Conservation (phyloP, 92 coral and sea anemone species). For the Zoanthus sociatus region DNA sequence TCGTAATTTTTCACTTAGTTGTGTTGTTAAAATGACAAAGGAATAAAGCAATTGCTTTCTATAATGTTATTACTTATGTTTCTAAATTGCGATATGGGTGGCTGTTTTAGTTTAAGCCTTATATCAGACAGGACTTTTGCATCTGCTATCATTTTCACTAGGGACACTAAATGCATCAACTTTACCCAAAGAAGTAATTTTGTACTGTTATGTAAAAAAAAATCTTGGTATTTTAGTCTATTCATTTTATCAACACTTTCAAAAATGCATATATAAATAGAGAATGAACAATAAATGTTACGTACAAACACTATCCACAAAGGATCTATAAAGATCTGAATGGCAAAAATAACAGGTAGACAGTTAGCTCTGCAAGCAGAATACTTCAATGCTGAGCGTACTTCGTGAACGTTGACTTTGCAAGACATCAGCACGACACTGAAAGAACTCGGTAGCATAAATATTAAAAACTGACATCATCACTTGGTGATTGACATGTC, state of each 20-base stretch:
- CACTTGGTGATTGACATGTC: too few relatives aligned
- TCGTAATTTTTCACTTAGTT: not conserved
- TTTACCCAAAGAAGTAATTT: not conserved
- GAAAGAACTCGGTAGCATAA: constrained; percentile 39
- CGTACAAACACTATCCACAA: too few relatives aligned
- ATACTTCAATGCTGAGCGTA: too few relatives aligned
- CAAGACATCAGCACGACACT: constrained; percentile 47
- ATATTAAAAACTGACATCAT: too few relatives aligned
- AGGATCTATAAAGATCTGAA: constrained; percentile 38
- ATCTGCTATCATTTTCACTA: not conserved
- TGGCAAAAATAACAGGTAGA: constrained; percentile 26
- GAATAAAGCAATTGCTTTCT: too few relatives aligned
- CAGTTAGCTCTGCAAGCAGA: constrained; percentile 21
- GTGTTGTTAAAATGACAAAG: not conserved
- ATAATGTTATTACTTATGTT: too few relatives aligned
- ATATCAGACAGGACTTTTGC: not conserved
- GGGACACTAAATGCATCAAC: not conserved
- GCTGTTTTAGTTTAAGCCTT: not conserved
- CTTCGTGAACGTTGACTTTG: too few relatives aligned
- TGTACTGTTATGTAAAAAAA: not conserved
- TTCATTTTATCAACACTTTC: too few relatives aligned
- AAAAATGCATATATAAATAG: not conserved
- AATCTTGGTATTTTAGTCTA: too few relatives aligned
- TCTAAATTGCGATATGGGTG: not conserved
- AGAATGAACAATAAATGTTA: too few relatives aligned